Evolutionary conservation across 1,140 invertebrate species (phyloP), one percentile per base, ranked within the genome.

Genomic region (Drosophila quadrilineata): DNA sequence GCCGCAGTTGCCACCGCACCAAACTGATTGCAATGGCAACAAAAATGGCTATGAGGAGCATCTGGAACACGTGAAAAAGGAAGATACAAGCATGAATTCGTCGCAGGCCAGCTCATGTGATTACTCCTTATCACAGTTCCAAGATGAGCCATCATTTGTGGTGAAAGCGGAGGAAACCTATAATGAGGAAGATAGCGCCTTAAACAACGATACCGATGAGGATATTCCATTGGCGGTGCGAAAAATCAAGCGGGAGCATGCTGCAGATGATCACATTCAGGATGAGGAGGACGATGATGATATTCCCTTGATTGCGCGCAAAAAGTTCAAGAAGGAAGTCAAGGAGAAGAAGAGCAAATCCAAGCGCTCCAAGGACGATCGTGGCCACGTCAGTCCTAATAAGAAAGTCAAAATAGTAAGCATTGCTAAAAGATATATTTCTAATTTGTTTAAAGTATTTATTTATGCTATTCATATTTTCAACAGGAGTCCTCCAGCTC

Each of bases 201-300:
- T 75, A 12, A 86, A 87, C 60, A 43, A 75, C 62, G 91, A 92
- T 49, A 91, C 75, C 6, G 93, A 96, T 68, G 95, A 96, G 89
- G 95, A 97, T 90, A 88, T 93, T 38, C 95, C 96, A 59, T 90
- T 96, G 91, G 94, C 95, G 91, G 80, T 88, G 49, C 73, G 88
- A 1, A 89, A 89, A 38, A 80, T 74, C 14, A 85, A 85, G 46
- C 57, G 63, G 41, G 70, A 79, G 17, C 48, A n/a, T n/a, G n/a
- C n/a, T n/a, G n/a, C 35, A 3, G 10, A 45, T 10, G 73, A 75
- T 31, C 31, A 62, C 10, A 28, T 38, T 29, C 45, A 57, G 9
- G 65, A 50, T 16, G 68, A 57, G 9, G 75, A 77, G 10, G 72
- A 86, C 17, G 92, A 93, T 75, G 92, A 94, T 43, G 92, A 95